Conservation (phyloP, 2,797 vertebrate genomes). For the Leuciscus waleckii region DNA sequence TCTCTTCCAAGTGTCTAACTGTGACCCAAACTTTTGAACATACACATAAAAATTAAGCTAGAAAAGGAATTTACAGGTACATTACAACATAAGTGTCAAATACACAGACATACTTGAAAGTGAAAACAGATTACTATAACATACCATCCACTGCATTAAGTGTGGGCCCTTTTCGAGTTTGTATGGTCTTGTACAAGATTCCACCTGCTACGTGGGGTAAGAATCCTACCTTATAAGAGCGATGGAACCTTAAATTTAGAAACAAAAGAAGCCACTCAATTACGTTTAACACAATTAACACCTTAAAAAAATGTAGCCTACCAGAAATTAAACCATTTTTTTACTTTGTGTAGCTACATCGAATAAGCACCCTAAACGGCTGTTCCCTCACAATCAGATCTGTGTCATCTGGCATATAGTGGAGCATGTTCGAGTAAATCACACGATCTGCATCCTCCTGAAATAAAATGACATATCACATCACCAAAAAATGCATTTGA, state of each 20-base stretch:
- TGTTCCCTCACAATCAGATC: constrained; percentile 63
- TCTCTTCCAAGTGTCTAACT: neutral
- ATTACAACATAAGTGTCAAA: neutral
- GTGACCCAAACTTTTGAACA: neutral
- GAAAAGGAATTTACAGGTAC: neutral
- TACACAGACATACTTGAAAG: neutral
- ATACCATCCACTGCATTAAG: constrained; percentile 71
- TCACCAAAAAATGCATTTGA: too few species aligned
- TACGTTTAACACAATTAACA: too few species aligned
- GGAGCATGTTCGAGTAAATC: constrained; percentile 46
- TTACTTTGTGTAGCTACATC: constrained; percentile 72
- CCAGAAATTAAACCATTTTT: constrained; percentile 2
- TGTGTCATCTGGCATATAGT: constrained; percentile 51
- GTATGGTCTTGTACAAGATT: constrained; percentile 61
- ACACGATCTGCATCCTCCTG: constrained; percentile 63
- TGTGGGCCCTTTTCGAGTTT: neutral
- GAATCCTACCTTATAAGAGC: constrained; percentile 68
- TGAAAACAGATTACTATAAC: neutral
- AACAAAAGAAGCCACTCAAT: neutral
- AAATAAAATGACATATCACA: neutral
- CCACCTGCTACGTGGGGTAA: constrained; percentile 55
- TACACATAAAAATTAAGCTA: neutral
- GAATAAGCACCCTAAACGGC: constrained; percentile 65
- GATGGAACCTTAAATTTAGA: constrained; percentile 63
- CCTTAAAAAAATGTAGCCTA: too few species aligned